Evolutionary conservation across 2,113 vertebrate genomes (phyloP).

Genomic region (Psettodes erumei): DNA sequence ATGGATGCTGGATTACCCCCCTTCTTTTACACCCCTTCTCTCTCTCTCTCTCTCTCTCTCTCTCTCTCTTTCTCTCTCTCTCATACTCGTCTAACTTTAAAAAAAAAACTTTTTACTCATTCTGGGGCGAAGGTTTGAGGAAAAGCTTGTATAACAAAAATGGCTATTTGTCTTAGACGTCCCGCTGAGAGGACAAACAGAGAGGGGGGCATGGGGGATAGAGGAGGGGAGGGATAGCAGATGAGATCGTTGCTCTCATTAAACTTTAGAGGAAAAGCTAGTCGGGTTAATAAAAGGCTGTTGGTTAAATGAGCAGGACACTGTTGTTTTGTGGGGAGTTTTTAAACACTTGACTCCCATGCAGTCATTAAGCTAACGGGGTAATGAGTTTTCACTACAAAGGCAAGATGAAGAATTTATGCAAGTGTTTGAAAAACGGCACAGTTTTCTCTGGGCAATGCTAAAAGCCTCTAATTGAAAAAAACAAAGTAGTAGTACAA

Average conservation of each 20-base stretch:
- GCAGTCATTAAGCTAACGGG: constrained; percentile 62
- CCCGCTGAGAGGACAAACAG: constrained; percentile 68
- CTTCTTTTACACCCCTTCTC: constrained; percentile 40
- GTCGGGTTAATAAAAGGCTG: constrained; percentile 67
- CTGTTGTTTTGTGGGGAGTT: constrained; percentile 63
- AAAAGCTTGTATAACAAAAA: constrained; percentile 52
- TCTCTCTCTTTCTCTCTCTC: constrained; percentile 24
- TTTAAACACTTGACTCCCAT: constrained; percentile 62
- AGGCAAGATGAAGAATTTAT: constrained; percentile 39
- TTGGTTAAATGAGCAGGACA: constrained; percentile 59
- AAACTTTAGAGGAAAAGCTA: constrained; percentile 65
- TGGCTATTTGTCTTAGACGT: constrained; percentile 56
- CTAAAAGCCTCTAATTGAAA: no score
- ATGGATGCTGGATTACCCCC: constrained; percentile 57
- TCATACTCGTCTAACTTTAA: background rate
- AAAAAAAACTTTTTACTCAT: constrained; percentile 31
- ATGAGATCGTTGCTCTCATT: constrained; percentile 65
- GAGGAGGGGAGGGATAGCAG: constrained; percentile 32
- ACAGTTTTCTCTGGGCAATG: background rate
- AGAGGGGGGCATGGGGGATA: constrained; percentile 38
- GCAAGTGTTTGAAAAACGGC: constrained; percentile 13
- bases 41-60: constrained; percentile 31
- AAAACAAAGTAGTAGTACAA: no score
- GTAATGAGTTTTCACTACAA: constrained; percentile 62
- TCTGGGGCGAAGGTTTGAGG: constrained; percentile 34